Base-by-base conservation (phyloP, 1,140 invertebrate species). In the Drosophila sulfurigaster region DNA sequence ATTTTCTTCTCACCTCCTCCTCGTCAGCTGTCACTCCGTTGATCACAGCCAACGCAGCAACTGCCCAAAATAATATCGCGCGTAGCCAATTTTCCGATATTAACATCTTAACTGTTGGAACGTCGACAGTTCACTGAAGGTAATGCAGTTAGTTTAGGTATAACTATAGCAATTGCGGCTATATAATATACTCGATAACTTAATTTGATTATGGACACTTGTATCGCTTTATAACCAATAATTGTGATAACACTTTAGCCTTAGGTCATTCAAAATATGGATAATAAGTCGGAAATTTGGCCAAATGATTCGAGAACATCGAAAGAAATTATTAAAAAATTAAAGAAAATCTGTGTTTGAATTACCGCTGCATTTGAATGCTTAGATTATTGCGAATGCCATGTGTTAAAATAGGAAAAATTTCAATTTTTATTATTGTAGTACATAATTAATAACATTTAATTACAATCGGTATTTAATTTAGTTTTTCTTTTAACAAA, bases 21-120 rank as follows among this genome's bases (percentile, higher is more conserved):
- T 65, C 25, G 82, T 25, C 63, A 73, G 70, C 0, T 60, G 56
- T 25, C 78, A 81, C 32, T 92, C 81, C 35, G 91, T 82, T 2
- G 3, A 93, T 92, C 5, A 93, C 79, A 8, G 92, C 88, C 20
- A 94, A 92, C 5, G 93, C 78, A n/a, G 76, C 80, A 13, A 91
- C 64, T 35, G 75, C 74, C 72, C 79, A 82, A 45, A 81, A 41
- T 11, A 91, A 67, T 16, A 60, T 43, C 5, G 70, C 35, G 38
- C 83, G 75, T 32, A 76, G 28, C 63, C 64, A 69, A 70, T 63
- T 73, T 10, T 38, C 51, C 25, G 52, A 46, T 8, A 73, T 15
- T 13, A 69, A 78, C 83, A 88, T 88, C 83, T 80, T 88, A 35
- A 54, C 80, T 41, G 65, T 43, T 58, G 51, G 68, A 77, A 15